These are phyloP conservation scores for Macrophya annulata DNA, from an alignment of 2,888 invertebrate species.

Conservation along the genomic window DNA sequence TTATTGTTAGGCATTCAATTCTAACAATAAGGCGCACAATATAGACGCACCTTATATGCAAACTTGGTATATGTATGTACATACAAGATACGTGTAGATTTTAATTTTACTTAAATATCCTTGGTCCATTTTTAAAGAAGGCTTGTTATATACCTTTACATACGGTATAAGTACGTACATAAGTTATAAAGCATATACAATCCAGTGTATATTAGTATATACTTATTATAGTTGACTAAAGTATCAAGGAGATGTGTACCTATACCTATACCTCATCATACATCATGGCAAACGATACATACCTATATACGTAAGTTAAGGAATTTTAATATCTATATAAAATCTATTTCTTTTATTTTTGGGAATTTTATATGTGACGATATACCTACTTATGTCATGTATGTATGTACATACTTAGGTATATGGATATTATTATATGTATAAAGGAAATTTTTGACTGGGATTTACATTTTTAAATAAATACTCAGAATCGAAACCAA, in stretches of 20 bases:
- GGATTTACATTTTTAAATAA: too few species aligned
- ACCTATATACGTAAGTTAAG: too few species aligned
- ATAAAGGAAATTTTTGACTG: too few species aligned
- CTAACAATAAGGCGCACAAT: not conserved
- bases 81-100: not conserved
- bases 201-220: too few species aligned
- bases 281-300: not conserved
- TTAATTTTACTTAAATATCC: slow-evolving; percentile 6
- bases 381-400: not conserved
- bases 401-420: not conserved
- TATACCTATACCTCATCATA: not conserved
- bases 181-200: not conserved
- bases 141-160: not conserved
- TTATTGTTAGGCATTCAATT: not conserved
- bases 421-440: too few species aligned
- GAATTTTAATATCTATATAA: not conserved
- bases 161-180: not conserved
- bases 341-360: not conserved
- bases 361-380: not conserved
- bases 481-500: too few species aligned
- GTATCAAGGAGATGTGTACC: not conserved
- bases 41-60: not conserved
- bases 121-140: slow-evolving; percentile 32
- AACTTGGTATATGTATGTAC: not conserved
- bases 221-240: not conserved